A percentile compares a stretch with the other conserved stretches of the same genome.
Evolutionary conservation across 2,797 vertebrate genomes (phyloP).

Genomic region (Poecilia velifera): DNA sequence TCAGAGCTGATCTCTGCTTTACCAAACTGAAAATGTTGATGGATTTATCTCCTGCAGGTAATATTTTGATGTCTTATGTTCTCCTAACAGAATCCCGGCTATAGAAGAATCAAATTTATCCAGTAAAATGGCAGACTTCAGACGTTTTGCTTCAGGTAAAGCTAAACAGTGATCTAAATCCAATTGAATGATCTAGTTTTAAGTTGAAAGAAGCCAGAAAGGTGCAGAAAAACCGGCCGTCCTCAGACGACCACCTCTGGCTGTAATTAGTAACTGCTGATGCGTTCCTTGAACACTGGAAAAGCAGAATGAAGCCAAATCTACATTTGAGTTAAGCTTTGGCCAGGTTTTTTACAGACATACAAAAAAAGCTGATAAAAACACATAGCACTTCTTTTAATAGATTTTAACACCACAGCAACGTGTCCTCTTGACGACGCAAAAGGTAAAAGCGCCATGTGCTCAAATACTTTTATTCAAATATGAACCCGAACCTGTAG

Average conservation of each 20-base stretch:
- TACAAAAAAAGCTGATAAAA: too few relatives aligned
- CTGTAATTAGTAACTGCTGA: neutral
- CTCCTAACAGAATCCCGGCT: neutral
- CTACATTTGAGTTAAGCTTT: neutral
- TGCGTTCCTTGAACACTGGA: neutral
- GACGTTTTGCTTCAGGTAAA: neutral
- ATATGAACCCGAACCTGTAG: neutral
- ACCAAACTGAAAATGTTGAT: neutral
- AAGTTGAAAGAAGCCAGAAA: neutral
- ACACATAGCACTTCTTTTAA: neutral
- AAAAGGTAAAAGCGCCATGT: neutral
- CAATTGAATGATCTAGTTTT: neutral
- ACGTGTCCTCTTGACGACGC: neutral
- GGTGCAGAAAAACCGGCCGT: neutral
- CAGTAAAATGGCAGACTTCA: neutral
- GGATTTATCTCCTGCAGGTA: neutral
- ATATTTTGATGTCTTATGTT: neutral
- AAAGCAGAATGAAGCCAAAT: neutral
- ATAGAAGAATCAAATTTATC: neutral
- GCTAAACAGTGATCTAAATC: neutral
- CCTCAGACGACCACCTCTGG: neutral
- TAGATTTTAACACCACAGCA: neutral
- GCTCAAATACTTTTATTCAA: neutral
- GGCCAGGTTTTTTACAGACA: neutral
- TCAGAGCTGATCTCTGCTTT: neutral